Conservation (phyloP, 2,113 vertebrate species). For the Onychostoma macrolepis region DNA sequence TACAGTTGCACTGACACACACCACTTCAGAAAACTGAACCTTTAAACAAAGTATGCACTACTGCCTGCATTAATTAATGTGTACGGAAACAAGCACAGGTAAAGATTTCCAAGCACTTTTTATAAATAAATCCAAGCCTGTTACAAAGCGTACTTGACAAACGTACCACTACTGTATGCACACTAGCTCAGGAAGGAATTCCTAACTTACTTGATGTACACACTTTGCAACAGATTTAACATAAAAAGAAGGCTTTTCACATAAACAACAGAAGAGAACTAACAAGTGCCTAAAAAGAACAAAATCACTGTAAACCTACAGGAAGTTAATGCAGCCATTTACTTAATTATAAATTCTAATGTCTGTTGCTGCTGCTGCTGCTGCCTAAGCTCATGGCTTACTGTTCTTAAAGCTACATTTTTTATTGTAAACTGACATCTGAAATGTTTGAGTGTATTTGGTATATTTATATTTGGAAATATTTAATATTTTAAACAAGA, state of each 20-base stretch:
- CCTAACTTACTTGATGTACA: slow-evolving; percentile 15
- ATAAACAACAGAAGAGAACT: neutral
- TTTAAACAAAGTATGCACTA: neutral
- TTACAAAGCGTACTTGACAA: neutral
- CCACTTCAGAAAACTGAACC: neutral
- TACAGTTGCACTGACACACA: neutral
- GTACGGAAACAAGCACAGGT: neutral
- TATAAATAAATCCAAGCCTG: neutral
- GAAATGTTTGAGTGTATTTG: neutral
- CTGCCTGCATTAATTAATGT: neutral
- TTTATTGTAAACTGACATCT: neutral
- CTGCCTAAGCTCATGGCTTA: slow-evolving; percentile 8
- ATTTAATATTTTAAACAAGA: neutral
- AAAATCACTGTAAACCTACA: neutral
- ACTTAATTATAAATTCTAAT: neutral
- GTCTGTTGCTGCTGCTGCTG: neutral
- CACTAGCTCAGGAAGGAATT: slow-evolving; percentile 6
- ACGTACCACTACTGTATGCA: neutral
- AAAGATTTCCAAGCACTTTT: neutral
- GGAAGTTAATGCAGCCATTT: neutral
- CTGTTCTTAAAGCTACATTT: slow-evolving; percentile 1
- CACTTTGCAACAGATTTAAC: neutral
- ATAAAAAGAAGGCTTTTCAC: neutral
- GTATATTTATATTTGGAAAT: neutral
- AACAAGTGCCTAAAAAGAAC: neutral